Evolutionary conservation across 2,113 vertebrate species (phyloP).

Genomic region (Brienomyrus brachyistius): DNA sequence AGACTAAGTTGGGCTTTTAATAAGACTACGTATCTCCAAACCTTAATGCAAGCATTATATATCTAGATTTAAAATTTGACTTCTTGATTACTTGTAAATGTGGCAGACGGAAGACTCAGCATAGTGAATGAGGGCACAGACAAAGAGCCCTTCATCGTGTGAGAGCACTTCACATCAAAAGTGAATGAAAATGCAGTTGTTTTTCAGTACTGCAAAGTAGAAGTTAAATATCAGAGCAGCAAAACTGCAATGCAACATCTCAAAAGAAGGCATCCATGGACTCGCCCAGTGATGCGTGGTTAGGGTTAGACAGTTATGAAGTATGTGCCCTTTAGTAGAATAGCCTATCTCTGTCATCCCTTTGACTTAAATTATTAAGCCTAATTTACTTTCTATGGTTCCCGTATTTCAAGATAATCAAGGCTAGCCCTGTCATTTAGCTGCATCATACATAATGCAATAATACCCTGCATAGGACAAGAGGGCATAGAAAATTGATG

Average conservation of each 20-base stretch:
- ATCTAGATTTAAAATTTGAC: not conserved
- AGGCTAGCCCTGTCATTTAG: not conserved
- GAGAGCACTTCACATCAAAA: not conserved
- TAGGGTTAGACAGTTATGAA: not conserved
- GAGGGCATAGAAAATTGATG: not conserved
- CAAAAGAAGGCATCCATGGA: not conserved
- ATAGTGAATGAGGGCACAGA: no score
- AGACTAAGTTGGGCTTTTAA: not conserved
- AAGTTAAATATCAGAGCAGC: not conserved
- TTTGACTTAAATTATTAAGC: not conserved
- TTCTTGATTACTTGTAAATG: not conserved
- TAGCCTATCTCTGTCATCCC: not conserved
- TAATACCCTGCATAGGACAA: not conserved
- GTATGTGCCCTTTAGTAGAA: not conserved
- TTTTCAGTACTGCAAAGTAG: not conserved
- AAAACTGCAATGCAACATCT: not conserved
- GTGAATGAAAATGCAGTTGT: not conserved
- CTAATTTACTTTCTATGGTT: not conserved
- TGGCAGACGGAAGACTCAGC: not conserved
- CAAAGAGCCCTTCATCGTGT: not conserved
- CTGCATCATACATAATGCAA: not conserved
- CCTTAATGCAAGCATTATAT: not conserved
- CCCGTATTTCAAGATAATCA: not conserved
- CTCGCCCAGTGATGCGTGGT: not conserved
- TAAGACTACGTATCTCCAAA: not conserved